These are phyloP conservation scores for Agonopterix arenella DNA, from an alignment of 2,888 invertebrate genomes.

Conservation along the genomic window DNA sequence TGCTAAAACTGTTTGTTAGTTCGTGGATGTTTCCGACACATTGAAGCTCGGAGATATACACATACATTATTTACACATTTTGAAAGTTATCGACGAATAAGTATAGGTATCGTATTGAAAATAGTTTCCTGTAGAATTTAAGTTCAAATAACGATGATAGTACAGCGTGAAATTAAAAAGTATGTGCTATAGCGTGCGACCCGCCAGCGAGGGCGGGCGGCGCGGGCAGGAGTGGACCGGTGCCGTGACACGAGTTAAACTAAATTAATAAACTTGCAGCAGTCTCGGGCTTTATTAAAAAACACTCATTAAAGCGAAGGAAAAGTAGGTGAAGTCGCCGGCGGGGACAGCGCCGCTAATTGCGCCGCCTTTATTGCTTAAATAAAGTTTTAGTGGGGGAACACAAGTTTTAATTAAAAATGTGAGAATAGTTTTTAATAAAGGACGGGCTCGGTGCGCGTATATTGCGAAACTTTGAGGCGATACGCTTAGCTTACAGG, in stretches of 20 bases:
- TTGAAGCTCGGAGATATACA: no score
- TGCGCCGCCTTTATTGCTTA: slow-evolving; percentile 76
- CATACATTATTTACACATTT: no score
- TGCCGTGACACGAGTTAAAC: slow-evolving; percentile 70
- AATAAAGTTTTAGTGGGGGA: slow-evolving; percentile 76
- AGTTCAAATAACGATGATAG: slow-evolving; percentile 24
- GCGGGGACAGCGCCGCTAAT: slow-evolving; percentile 75
- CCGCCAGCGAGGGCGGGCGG: slow-evolving; percentile 23
- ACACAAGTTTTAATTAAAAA: slow-evolving; percentile 78
- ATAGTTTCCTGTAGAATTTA: no score
- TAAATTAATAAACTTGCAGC: slow-evolving; percentile 76
- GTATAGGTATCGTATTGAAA: no score
- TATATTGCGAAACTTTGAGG: slow-evolving; percentile 75
- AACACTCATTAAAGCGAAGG: slow-evolving; percentile 75
- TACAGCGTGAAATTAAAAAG: slow-evolving; percentile 47
- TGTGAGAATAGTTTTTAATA: slow-evolving; percentile 77
- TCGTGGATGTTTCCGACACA: no score
- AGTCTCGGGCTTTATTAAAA: slow-evolving; percentile 73
- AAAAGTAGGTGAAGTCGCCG: slow-evolving; percentile 76
- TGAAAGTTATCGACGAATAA: slow-evolving; percentile 1
- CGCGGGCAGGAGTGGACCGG: slow-evolving; percentile 20
- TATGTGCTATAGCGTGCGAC: slow-evolving; percentile 34
- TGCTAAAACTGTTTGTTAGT: neutral
- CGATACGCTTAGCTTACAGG: slow-evolving; percentile 71
- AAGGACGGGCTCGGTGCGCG: slow-evolving; percentile 70